Conservation (phyloP, 2,113 vertebrate genomes). For the Limanda limanda region DNA sequence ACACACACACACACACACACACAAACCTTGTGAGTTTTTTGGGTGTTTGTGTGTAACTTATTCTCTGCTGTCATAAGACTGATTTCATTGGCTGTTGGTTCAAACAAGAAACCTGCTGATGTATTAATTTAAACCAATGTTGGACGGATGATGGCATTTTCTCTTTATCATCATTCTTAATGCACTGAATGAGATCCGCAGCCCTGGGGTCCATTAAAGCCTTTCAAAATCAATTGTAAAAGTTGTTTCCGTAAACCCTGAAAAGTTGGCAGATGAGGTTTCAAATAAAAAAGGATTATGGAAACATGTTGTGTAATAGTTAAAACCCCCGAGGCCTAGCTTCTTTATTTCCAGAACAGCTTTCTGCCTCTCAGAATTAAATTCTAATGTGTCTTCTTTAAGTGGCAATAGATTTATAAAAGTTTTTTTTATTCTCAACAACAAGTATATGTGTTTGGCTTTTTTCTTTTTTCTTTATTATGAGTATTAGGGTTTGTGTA, state of each 20-base stretch:
- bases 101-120: constrained; percentile 16
- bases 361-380: constrained; percentile 17
- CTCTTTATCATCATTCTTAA: constrained; percentile 17
- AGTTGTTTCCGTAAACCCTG: constrained; percentile 24
- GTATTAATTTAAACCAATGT: constrained; percentile 5
- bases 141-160: constrained; percentile 10
- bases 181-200: not conserved
- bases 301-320: constrained; percentile 15
- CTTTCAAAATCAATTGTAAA: constrained; percentile 16
- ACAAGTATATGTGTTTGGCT: not conserved
- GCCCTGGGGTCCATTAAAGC: constrained; percentile 15
- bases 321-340: constrained; percentile 29
- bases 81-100: constrained; percentile 15
- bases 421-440: not conserved
- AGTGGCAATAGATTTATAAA: constrained; percentile 12
- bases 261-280: constrained; percentile 24
- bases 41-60: not conserved
- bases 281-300: constrained; percentile 18
- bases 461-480: not conserved
- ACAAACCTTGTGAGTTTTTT: not conserved
- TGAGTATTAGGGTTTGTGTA: not conserved
- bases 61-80: constrained; percentile 14
- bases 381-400: constrained; percentile 7
- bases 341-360: constrained; percentile 16
- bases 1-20: not conserved